These are phyloP conservation scores for Anolis apletophallus DNA, from an alignment of 2,797 vertebrate genomes.

Conservation along the genomic window DNA sequence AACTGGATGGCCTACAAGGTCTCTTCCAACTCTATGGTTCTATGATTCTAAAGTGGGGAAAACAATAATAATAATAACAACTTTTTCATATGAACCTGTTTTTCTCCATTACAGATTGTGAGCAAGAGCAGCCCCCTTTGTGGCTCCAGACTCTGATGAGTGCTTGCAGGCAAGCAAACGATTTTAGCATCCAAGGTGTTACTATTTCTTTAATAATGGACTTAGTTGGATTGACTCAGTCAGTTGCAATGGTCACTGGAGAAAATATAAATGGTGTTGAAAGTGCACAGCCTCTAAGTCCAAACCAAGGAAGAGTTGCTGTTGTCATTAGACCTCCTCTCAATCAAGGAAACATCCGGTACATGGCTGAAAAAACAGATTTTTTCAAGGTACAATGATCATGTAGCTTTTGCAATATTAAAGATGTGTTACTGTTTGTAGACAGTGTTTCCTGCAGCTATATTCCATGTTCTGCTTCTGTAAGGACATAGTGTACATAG, in stretches of 20 bases:
- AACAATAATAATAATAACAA: not conserved
- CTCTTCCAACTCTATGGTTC: too few species aligned
- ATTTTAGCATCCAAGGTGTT: conserved; percentile 91
- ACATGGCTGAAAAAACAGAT: conserved; percentile 93
- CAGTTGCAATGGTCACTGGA: conserved; percentile 91
- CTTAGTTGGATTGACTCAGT: conserved; percentile 93
- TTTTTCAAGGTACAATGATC: conserved; percentile 91
- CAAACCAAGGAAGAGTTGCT: conserved; percentile 95
- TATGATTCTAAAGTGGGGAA: too few species aligned
- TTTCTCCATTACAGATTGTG: conserved; percentile 81
- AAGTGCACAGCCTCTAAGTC: conserved; percentile 88
- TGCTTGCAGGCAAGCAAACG: conserved; percentile 87
- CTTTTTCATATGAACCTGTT: not conserved
- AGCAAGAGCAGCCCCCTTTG: conserved; percentile 85
- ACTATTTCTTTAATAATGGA: conserved; percentile 96
- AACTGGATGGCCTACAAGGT: too few species aligned
- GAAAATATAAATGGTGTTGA: conserved; percentile 87
- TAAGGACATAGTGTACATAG: not conserved
- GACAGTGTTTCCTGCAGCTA: not conserved
- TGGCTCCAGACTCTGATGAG: conserved; percentile 98
- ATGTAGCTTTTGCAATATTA: not conserved
- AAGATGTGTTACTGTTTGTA: not conserved
- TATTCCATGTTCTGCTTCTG: not conserved
- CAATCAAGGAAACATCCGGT: conserved; percentile 93
- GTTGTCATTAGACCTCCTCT: conserved; percentile 97